Conservation (phyloP, 2,797 vertebrate genomes). For the Sebastes hubbsi region DNA sequence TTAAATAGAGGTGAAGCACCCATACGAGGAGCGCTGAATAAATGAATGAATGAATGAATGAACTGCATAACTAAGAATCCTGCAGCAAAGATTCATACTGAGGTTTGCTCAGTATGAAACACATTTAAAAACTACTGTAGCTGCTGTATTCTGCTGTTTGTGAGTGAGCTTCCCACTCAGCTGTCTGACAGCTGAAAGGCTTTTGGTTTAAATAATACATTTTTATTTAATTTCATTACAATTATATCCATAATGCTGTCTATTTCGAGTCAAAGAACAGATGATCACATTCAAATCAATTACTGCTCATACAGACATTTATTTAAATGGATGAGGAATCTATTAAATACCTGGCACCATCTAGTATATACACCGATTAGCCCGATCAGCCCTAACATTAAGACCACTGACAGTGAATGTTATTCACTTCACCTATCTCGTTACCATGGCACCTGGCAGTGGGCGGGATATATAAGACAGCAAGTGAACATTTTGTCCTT, state of each 20-base stretch:
- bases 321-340: neutral
- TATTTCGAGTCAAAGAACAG: neutral
- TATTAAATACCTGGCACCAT: neutral
- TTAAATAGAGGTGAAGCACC: neutral
- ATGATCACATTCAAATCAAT: neutral
- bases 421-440: too few relatives aligned
- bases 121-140: neutral
- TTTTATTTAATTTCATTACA: neutral
- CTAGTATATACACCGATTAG: neutral
- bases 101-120: neutral
- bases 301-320: neutral
- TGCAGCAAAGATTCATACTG: neutral
- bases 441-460: too few relatives aligned
- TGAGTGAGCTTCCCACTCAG: slow-evolving; percentile 6
- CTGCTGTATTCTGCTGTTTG: neutral
- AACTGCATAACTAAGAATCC: neutral
- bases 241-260: slow-evolving; percentile 14
- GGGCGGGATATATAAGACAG: too few relatives aligned
- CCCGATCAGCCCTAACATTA: too few relatives aligned
- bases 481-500: too few relatives aligned
- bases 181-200: neutral
- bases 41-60: neutral
- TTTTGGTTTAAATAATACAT: slow-evolving; percentile 31
- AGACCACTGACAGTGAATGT: too few relatives aligned
- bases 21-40: neutral